Evolutionary conservation across 1,140 invertebrate genomes (phyloP).

Genomic region (Cephus cinctus): DNA sequence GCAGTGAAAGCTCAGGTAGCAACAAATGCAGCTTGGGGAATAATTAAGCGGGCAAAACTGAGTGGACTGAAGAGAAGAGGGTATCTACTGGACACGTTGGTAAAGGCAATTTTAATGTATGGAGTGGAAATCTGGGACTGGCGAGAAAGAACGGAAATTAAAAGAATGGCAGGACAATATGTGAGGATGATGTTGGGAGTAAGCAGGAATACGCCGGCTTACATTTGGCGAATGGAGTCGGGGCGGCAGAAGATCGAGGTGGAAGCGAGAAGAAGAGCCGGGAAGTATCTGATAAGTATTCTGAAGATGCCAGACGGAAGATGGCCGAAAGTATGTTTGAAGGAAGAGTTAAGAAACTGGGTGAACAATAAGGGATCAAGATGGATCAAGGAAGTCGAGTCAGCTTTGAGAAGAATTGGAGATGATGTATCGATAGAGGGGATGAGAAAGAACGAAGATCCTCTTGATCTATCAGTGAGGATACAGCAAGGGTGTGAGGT

Average conservation of each 20-base stretch:
- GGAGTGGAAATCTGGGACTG: not conserved
- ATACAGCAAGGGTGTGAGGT: too few relatives aligned
- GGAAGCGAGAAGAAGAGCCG: conserved; percentile 8
- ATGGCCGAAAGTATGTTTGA: conserved; percentile 14
- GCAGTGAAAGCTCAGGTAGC: not conserved
- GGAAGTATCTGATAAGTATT: too few relatives aligned
- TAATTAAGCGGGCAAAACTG: conserved; percentile 3
- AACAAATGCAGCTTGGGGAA: not conserved
- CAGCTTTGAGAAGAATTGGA: conserved; percentile 2
- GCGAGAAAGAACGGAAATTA: not conserved
- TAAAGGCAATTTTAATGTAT: not conserved
- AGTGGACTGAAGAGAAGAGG: not conserved
- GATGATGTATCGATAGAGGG: too few relatives aligned
- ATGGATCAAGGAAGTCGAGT: too few relatives aligned
- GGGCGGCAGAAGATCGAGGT: conserved; percentile 1
- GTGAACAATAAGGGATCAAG: conserved; percentile 5
- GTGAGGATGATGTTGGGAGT: conserved; percentile 9
- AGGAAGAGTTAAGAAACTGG: not conserved
- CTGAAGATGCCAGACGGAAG: conserved; percentile 4
- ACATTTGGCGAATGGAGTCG: conserved; percentile 4
- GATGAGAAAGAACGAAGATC: too few relatives aligned
- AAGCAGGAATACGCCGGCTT: not conserved
- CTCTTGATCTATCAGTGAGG: too few relatives aligned
- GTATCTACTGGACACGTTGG: not conserved
- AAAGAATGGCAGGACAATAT: not conserved